Percentiles rank a stretch among this genome's conserved stretches.
These are phyloP conservation scores for Plutella xylostella DNA, from an alignment of 2,888 invertebrate genomes.

Conservation along the genomic window DNA sequence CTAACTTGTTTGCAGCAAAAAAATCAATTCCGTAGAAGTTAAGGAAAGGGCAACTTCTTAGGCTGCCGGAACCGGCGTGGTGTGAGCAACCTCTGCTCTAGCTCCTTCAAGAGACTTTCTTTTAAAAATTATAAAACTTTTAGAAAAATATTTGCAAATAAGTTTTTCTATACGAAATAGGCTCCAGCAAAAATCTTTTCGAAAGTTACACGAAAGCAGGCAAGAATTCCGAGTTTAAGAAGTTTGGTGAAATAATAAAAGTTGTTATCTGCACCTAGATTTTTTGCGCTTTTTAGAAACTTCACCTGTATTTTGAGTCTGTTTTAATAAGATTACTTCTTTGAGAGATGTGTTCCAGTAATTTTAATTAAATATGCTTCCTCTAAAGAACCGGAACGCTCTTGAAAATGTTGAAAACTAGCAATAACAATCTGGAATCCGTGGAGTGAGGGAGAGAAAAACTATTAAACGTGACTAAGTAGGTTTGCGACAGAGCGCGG, in stretches of 20 bases:
- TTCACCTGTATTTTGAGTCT: no score
- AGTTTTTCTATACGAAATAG: slow-evolving; percentile 32
- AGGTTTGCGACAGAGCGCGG: slow-evolving; percentile 48
- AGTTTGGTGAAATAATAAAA: slow-evolving; percentile 25
- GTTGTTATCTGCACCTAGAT: slow-evolving; percentile 15
- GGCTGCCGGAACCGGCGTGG: slow-evolving; percentile 35
- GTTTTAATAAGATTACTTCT: background rate
- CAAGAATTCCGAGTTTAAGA: slow-evolving; percentile 21
- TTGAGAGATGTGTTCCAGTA: no score
- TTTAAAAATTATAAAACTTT: slow-evolving; percentile 50
- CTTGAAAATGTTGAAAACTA: background rate
- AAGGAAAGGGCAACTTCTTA: slow-evolving; percentile 48
- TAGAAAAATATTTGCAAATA: slow-evolving; percentile 42
- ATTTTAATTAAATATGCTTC: no score
- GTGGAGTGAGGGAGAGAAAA: slow-evolving; percentile 28
- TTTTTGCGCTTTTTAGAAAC: background rate
- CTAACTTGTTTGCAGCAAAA: slow-evolving; percentile 57
- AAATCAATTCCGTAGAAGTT: slow-evolving; percentile 60
- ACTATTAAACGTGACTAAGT: slow-evolving; percentile 64
- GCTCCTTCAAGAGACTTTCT: slow-evolving; percentile 32
- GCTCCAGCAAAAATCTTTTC: slow-evolving; percentile 28
- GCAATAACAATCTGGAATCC: background rate
- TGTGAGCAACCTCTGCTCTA: slow-evolving; percentile 32
- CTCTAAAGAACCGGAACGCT: no score
- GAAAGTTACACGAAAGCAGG: slow-evolving; percentile 31